Evolutionary conservation across 2,113 vertebrate species (phyloP).

Genomic region (Corapipo altera): DNA sequence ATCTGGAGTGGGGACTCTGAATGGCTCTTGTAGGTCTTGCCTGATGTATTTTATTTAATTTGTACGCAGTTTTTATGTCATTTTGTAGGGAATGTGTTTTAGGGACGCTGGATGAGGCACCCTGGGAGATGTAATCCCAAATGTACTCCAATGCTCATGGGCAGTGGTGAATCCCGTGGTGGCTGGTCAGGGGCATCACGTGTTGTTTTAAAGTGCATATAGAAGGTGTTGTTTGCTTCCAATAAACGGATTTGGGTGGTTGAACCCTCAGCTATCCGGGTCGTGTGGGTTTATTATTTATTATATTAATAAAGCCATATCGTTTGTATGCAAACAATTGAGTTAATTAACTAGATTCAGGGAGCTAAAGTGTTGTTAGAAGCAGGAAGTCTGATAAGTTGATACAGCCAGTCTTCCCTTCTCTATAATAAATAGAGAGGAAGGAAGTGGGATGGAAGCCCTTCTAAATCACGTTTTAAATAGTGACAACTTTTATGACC

Average conservation of each 20-base stretch:
- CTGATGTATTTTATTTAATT: neutral
- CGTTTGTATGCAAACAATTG: neutral
- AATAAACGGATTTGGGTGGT: too few relatives aligned
- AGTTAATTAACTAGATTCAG: neutral
- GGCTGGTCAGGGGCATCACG: too few relatives aligned
- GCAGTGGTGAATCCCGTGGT: too few relatives aligned
- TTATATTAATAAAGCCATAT: too few relatives aligned
- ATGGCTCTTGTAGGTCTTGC: neutral
- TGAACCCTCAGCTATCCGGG: too few relatives aligned
- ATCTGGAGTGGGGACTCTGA: accelerated
- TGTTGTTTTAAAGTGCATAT: too few relatives aligned
- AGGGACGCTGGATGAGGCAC: too few relatives aligned
- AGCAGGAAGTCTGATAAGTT: neutral
- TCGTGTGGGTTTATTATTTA: too few relatives aligned
- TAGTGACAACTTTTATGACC: constrained; percentile 8
- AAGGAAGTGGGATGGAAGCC: neutral
- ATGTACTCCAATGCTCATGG: too few relatives aligned
- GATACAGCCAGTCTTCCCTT: neutral
- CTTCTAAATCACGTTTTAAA: neutral
- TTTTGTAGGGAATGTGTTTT: too few relatives aligned
- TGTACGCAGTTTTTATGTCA: neutral
- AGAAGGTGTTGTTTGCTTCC: too few relatives aligned
- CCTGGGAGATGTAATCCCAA: too few relatives aligned
- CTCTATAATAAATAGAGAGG: neutral
- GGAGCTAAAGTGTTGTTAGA: neutral